Evolutionary conservation across 2,797 vertebrate species (phyloP), one percentile per base, ranked within the genome.

Genomic region (Pyrocephalus nanus): DNA sequence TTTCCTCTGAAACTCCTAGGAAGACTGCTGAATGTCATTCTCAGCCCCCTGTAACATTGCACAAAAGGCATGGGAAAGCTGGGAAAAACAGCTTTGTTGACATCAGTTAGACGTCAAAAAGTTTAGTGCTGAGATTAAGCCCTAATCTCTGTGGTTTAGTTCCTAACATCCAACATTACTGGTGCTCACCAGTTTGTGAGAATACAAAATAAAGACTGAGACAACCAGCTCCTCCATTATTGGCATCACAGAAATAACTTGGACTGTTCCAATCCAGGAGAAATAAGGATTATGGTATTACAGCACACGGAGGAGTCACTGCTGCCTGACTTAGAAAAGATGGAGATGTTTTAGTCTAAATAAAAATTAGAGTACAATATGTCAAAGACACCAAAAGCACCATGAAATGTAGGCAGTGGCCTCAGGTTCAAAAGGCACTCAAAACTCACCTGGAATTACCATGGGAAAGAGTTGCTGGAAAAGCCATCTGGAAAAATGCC

Each of bases 241-340:
- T 47, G 8, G 8, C 0, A 0, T n/a, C 13, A 17, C 0, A 57
- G 13, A 58, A 73, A 48, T 51, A 48, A 17, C 17, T 27, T 38
- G 15, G 42, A 38, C 17, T 23, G 20, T 7, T 51, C 30, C 1
- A 4, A 8, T 67, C 62, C 22, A 55, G 53, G 9, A 66, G 43
- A 55, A 85, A 86, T 20, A 25, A 77, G 12, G 26, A 67, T 30
- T 57, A 10, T 2, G 32, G 12, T 8, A 38, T 88, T 29, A 17
- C 8, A 70, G 19, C 1, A 81, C 16, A 27, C 3, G 5, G 19
- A 79, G 18, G 10, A 60, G 6, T 61, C n/a, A 5, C 11, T 60
- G 22, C 16, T 30, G 20, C 12, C 14, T 65, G 47, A 22, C 3
- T 79, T 47, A 5, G 2, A 40, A 75, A 81, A 9, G 4, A 42